phyloP scores from a whole-genome alignment of 1,140 invertebrate species.

The Colletes gigas region DNA sequence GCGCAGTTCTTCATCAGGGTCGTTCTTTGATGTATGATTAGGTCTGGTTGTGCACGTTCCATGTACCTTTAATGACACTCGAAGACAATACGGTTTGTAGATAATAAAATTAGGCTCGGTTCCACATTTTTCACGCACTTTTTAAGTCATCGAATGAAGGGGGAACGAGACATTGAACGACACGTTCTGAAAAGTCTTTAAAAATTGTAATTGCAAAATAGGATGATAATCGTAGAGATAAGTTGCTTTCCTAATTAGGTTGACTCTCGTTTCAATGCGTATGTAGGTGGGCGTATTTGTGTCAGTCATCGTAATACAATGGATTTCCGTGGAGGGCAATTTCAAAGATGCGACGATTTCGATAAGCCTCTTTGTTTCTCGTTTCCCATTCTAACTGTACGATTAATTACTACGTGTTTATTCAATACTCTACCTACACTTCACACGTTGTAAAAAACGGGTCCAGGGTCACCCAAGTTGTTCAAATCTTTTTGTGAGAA shows the following conservation, averaged over 20 bases:
- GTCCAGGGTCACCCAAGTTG: too few relatives aligned
- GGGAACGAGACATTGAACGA: not conserved
- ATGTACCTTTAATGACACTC: slow-evolving; percentile 13
- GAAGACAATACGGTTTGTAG: slow-evolving; percentile 19
- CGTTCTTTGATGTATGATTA: slow-evolving; percentile 41
- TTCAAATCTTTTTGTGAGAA: too few relatives aligned
- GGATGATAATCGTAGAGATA: not conserved
- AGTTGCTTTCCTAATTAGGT: not conserved
- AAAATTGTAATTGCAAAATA: slow-evolving; percentile 3
- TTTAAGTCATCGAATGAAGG: not conserved
- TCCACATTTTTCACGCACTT: not conserved
- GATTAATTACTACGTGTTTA: not conserved
- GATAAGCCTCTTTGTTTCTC: not conserved
- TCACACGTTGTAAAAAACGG: too few relatives aligned
- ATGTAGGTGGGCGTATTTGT: not conserved
- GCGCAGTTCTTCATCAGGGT: slow-evolving; percentile 42
- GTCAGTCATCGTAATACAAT: slow-evolving; percentile 21
- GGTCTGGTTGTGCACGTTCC: slow-evolving; percentile 6
- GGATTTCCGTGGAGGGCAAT: slow-evolving; percentile 17
- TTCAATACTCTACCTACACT: too few relatives aligned
- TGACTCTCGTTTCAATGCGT: not conserved
- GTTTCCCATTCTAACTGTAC: not conserved
- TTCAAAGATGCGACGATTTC: not conserved
- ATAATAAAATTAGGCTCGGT: slow-evolving; percentile 5
- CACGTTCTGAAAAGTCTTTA: not conserved